A percentile compares a stretch with the other conserved stretches of the same genome.
These are phyloP conservation scores for Berghia stephanieae DNA, from an alignment of 1,140 invertebrate genomes.

Conservation along the genomic window DNA sequence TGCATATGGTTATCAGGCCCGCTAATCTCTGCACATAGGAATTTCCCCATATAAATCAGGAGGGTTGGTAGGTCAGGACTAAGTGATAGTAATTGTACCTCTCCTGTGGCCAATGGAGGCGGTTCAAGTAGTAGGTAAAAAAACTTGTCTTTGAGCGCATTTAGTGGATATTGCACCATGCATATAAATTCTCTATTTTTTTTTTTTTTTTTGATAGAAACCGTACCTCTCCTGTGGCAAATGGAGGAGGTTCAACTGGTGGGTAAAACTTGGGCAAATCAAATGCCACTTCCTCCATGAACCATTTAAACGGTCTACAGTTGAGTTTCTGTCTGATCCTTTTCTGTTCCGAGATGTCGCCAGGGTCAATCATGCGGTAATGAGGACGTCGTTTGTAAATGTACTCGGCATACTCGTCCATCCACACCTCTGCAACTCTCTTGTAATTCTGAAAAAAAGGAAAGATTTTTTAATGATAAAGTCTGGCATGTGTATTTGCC, in stretches of 20 bases:
- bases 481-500: not conserved
- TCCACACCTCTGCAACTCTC: slow-evolving; percentile 76
- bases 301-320: slow-evolving; percentile 96
- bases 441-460: slow-evolving; percentile 70
- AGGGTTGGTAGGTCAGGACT: too few species aligned
- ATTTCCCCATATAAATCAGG: too few species aligned
- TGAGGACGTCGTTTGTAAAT: slow-evolving; percentile 83
- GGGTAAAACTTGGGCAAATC: slow-evolving; percentile 91
- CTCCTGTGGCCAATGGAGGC: too few species aligned
- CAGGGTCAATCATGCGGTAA: slow-evolving; percentile 74
- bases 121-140: too few species aligned
- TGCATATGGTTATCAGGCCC: too few species aligned
- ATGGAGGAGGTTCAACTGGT: slow-evolving; percentile 87
- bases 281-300: slow-evolving; percentile 93
- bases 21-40: too few species aligned
- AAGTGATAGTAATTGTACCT: too few species aligned
- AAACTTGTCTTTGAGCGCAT: too few species aligned
- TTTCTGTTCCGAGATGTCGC: slow-evolving; percentile 84
- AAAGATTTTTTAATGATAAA: not conserved
- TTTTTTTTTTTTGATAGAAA: not conserved
- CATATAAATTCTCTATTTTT: not conserved
- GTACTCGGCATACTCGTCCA: slow-evolving; percentile 89
- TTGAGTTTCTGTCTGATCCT: slow-evolving; percentile 79
- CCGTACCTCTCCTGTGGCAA: slow-evolving; percentile 81
- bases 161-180: too few species aligned